A percentile compares a stretch with the other conserved stretches of the same genome.
These are phyloP conservation scores for Catocala nupta DNA, from an alignment of 2,888 invertebrate species.

Conservation along the genomic window DNA sequence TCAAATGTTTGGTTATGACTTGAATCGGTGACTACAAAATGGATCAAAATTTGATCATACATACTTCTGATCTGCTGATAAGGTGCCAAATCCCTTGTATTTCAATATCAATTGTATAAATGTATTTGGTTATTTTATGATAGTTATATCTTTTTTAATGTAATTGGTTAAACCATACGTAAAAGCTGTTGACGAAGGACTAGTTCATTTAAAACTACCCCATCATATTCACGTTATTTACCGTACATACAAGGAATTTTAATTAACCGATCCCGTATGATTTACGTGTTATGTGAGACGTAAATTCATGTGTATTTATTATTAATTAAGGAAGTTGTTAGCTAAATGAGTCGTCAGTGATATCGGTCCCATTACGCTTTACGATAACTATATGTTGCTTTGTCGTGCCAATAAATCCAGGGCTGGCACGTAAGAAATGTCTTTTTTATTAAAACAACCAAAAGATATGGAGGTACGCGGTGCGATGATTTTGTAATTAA, in stretches of 20 bases:
- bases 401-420: slow-evolving; percentile 29
- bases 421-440: slow-evolving; percentile 21
- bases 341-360: slow-evolving; percentile 37
- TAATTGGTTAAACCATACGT: too few relatives aligned
- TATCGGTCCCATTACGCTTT: slow-evolving; percentile 41
- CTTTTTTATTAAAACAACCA: too few relatives aligned
- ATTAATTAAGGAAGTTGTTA: slow-evolving; percentile 39
- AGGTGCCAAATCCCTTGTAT: too few relatives aligned
- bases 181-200: neutral
- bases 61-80: too few relatives aligned
- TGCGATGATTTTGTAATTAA: too few relatives aligned
- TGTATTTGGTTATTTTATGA: too few relatives aligned
- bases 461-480: too few relatives aligned
- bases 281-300: slow-evolving; percentile 21
- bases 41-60: too few relatives aligned
- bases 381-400: slow-evolving; percentile 40
- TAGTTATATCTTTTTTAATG: too few relatives aligned
- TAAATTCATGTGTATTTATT: slow-evolving; percentile 19
- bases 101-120: too few relatives aligned
- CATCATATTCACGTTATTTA: slow-evolving; percentile 4
- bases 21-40: too few relatives aligned
- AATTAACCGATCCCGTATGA: slow-evolving; percentile 11
- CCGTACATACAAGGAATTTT: slow-evolving; percentile 4
- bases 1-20: too few relatives aligned
- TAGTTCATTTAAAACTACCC: slow-evolving; percentile 1